phyloP scores from a whole-genome alignment of 2,113 vertebrate species.

The Trichechus manatus region DNA sequence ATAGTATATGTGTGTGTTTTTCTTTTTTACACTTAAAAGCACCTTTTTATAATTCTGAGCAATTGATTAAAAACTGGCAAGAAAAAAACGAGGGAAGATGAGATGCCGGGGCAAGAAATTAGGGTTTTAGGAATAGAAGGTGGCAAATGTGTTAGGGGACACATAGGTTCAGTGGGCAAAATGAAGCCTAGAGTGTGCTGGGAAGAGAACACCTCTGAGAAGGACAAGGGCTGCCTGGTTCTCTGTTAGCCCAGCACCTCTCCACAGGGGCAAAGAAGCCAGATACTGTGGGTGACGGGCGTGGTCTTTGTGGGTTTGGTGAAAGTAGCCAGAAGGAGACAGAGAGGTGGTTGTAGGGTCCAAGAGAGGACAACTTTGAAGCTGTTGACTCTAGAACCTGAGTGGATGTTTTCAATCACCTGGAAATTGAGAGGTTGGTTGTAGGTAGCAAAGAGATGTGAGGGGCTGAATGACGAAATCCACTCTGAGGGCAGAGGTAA shows the following conservation, averaged over 20 bases:
- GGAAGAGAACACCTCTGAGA: not conserved
- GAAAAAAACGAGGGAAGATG: not conserved
- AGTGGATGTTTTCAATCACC: not conserved
- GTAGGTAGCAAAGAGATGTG: not conserved
- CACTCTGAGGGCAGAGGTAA: not conserved
- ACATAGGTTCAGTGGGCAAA: not conserved
- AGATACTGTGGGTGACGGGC: not conserved
- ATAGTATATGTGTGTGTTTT: too few relatives aligned
- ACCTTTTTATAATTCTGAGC: conserved; percentile 4
- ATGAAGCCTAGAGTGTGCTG: not conserved
- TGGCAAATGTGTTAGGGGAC: not conserved
- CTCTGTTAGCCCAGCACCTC: not conserved
- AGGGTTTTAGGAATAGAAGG: not conserved
- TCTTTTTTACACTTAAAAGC: not conserved
- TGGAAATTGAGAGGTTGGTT: not conserved
- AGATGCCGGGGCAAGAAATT: not conserved
- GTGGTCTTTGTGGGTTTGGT: not conserved
- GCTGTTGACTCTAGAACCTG: not conserved
- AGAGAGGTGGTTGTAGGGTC: not conserved
- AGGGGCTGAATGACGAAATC: not conserved
- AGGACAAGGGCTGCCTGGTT: too few relatives aligned
- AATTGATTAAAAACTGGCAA: not conserved
- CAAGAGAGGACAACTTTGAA: not conserved
- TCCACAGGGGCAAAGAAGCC: not conserved
- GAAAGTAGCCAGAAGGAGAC: not conserved